Evolutionary conservation across 1,140 invertebrate genomes (phyloP), one percentile per base, ranked within the genome.

Genomic region (Penaeus vannamei): DNA sequence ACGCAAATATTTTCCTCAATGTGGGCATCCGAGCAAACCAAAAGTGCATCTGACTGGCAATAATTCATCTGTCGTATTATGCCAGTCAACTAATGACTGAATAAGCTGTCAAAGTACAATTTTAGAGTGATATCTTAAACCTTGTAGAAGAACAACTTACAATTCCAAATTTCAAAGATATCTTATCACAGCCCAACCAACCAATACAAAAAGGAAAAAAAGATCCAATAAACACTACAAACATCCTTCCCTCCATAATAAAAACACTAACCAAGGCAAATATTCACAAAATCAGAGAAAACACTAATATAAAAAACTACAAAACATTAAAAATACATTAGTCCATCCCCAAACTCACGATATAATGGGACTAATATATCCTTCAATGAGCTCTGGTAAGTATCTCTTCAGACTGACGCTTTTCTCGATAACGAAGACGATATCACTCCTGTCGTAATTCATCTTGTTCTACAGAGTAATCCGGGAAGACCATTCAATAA

Each of bases 371-470:
- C 29, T 29, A 20, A 89, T 62, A 19, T 89, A 89, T 20, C 81
- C 81, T 60, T 89, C 87, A 23, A 89, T 66, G 26, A 89, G 59
- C 69, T 89, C 87, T 8, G 87, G 62, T 22, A 89, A 60, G 69
- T 89, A 89, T 36, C 53, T 72, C 81, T 89, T 89, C 81, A 89
- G 69, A 36, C 81, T 62, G 20, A 76, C 82, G 42, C 87, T 89
- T n/a, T 84, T 89, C 82, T 89, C 87, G 23, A 89, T 80, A 29
- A 89, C 87, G 26, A 89, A 89, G 22, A 89, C 82, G 29, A 89
- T 76, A 36, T 89, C 87, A 46, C 66, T 84, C 14, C 87, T 72
- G 53, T 89, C 87, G 59, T 61, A 89, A 59, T 79, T 84, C 69
- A 84, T 84, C 81, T 62, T 89, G 53, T 14, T 62, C 36, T 7